Conservation (phyloP, 1,140 invertebrate genomes). For the Drosophila murphyi region DNA sequence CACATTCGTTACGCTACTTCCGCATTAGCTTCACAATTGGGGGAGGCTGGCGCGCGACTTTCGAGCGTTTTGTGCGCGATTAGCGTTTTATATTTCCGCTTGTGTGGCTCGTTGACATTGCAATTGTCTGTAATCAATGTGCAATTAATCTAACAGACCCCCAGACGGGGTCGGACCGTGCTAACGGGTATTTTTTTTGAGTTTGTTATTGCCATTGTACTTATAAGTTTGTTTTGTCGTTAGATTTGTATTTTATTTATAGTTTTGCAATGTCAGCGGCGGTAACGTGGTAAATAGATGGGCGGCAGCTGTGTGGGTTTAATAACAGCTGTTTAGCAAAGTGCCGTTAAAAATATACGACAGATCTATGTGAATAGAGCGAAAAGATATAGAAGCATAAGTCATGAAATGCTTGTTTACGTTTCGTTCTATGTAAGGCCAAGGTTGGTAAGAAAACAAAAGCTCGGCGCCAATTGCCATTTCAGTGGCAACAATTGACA, state of each 20-base stretch:
- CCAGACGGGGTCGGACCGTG: slow-evolving; percentile 53
- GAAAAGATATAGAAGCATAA: slow-evolving; percentile 23
- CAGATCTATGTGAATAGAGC: slow-evolving; percentile 39
- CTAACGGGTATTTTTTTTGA: slow-evolving; percentile 60
- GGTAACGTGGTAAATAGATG: slow-evolving; percentile 12
- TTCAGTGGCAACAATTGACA: slow-evolving; percentile 55
- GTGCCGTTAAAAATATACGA: slow-evolving; percentile 65
- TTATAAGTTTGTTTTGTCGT: slow-evolving; percentile 34
- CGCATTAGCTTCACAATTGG: slow-evolving; percentile 44
- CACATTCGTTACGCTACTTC: slow-evolving; percentile 36
- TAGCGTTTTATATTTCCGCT: slow-evolving; percentile 65
- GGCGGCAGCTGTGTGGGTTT: slow-evolving; percentile 39
- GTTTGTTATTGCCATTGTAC: slow-evolving; percentile 48
- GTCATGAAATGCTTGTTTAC: slow-evolving; percentile 28
- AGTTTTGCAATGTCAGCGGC: slow-evolving; percentile 64
- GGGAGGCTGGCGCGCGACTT: slow-evolving; percentile 48
- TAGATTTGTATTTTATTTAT: slow-evolving; percentile 63
- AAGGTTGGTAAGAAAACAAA: slow-evolving; percentile 66
- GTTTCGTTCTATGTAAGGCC: slow-evolving; percentile 65
- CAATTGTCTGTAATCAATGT: slow-evolving; percentile 72
- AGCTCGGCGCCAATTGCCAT: slow-evolving; percentile 35
- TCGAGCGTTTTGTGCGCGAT: slow-evolving; percentile 49
- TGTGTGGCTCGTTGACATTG: slow-evolving; percentile 59
- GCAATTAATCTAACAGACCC: slow-evolving; percentile 76
- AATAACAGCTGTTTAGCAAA: slow-evolving; percentile 44